Evolutionary conservation across 2,113 vertebrate species (phyloP).

Genomic region (Tachycineta bicolor): DNA sequence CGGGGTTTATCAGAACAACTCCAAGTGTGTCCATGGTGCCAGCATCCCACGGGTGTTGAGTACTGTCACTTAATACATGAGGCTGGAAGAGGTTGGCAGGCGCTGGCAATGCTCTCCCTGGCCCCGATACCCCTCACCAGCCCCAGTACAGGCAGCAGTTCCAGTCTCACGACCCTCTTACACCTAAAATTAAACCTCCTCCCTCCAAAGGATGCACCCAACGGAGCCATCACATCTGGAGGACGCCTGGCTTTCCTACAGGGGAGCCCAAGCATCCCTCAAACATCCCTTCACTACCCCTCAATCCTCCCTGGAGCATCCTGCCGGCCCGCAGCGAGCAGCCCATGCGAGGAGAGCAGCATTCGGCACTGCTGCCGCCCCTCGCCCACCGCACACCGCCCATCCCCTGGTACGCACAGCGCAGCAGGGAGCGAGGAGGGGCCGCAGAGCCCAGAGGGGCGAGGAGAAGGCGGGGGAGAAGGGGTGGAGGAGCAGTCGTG

Average conservation of each 20-base stretch:
- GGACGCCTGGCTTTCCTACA: not conserved
- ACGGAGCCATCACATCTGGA: not conserved
- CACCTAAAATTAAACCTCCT: not conserved
- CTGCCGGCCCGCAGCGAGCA: not conserved
- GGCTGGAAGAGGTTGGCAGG: not conserved
- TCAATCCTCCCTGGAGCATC: not conserved
- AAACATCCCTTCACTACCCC: not conserved
- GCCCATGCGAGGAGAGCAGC: accelerated
- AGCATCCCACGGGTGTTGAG: not conserved
- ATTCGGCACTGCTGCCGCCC: not conserved
- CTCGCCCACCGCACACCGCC: accelerated
- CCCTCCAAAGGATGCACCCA: not conserved
- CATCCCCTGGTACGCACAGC: accelerated
- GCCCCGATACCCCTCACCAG: not conserved
- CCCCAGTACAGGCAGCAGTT: not conserved
- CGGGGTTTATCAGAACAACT: not conserved
- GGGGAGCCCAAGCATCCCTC: not conserved
- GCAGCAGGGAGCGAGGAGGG: not conserved
- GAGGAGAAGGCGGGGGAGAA: not conserved
- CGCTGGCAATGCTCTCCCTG: not conserved
- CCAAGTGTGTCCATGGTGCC: not conserved
- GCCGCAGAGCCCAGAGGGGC: accelerated
- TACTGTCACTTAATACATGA: accelerated
- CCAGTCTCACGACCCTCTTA: not conserved
- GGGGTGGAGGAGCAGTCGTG: not conserved